phyloP scores from a whole-genome alignment of 1,140 invertebrate genomes.

The Nasonia vitripennis region DNA sequence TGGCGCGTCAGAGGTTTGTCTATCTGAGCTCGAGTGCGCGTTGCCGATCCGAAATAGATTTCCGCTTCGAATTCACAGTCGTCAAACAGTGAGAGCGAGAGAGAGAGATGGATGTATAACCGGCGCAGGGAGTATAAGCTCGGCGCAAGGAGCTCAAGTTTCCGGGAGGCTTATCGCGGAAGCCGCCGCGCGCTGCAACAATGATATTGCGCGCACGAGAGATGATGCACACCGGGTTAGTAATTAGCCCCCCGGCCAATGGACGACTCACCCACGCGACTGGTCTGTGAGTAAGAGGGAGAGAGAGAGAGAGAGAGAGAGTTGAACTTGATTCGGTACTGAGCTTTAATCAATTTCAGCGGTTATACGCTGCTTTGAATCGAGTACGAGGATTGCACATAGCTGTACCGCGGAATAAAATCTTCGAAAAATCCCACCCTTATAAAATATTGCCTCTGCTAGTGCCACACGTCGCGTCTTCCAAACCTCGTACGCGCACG shows the following conservation, averaged over 20 bases:
- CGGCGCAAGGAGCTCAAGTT: constrained; percentile 22
- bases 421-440: no score
- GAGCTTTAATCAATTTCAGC: background rate
- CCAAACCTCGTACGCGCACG: no score
- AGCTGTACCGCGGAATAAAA: no score
- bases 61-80: background rate
- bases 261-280: background rate
- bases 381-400: no score
- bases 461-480: no score
- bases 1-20: background rate
- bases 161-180: constrained; percentile 6
- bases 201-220: constrained; percentile 16
- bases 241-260: constrained; percentile 16
- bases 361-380: no score
- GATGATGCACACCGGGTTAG: background rate
- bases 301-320: no score
- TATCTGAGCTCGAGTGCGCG: background rate
- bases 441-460: no score
- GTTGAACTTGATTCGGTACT: background rate
- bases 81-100: background rate
- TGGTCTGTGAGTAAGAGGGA: background rate
- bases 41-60: constrained; percentile 23
- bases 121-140: background rate
- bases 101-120: no score
- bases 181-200: background rate